Evolutionary conservation across 1,140 invertebrate species (phyloP).

Genomic region (Temnothorax longispinosus): DNA sequence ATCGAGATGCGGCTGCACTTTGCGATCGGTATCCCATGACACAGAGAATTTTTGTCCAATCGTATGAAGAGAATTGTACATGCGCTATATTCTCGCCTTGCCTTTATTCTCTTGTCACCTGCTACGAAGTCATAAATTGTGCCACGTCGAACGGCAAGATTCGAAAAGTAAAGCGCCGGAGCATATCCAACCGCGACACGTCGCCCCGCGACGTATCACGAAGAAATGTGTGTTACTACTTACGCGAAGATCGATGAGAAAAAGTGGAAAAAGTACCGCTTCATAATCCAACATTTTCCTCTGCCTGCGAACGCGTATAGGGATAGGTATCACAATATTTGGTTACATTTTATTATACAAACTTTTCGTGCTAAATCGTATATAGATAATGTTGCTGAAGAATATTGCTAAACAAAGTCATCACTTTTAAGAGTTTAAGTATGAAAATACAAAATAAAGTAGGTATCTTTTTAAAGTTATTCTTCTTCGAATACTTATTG

Average conservation of each 20-base stretch:
- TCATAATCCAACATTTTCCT: background rate
- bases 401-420: background rate
- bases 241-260: background rate
- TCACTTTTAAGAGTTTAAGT: too few relatives aligned
- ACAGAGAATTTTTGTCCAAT: background rate
- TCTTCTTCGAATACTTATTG: background rate
- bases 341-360: background rate
- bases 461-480: background rate
- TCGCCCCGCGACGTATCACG: background rate
- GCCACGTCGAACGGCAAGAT: slow-evolving; percentile 33
- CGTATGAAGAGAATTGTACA: slow-evolving; percentile 5
- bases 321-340: background rate
- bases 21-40: slow-evolving; percentile 4
- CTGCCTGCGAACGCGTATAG: background rate
- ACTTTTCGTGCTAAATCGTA: background rate
- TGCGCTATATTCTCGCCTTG: background rate
- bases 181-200: slow-evolving; percentile 50
- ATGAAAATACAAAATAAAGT: background rate
- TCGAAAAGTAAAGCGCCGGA: background rate
- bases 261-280: background rate
- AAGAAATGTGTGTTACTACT: background rate
- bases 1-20: slow-evolving; percentile 43
- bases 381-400: background rate
- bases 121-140: slow-evolving; percentile 52
- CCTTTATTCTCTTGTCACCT: slow-evolving; percentile 46